phyloP scores from a whole-genome alignment of 2,113 vertebrate species.

The Donacobius atricapilla region DNA sequence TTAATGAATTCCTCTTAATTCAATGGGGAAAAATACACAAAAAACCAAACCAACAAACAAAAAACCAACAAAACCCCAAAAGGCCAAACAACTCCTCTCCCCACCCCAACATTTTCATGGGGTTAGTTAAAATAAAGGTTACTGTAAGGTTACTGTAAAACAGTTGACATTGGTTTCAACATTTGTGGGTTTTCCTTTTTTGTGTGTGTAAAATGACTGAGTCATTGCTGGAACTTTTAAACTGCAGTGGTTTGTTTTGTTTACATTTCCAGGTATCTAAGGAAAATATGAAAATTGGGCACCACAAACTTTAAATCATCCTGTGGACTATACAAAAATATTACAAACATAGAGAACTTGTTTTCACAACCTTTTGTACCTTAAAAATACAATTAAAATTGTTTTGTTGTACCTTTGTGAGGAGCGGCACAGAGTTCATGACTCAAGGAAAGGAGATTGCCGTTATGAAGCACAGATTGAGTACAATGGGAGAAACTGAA shows the following conservation, averaged over 20 bases:
- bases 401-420: neutral
- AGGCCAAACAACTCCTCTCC: neutral
- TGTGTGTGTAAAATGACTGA: neutral
- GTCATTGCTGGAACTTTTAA: neutral
- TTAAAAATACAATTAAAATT: neutral
- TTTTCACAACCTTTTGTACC: neutral
- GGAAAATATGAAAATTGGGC: slow-evolving; percentile 20
- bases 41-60: neutral
- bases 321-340: slow-evolving; percentile 15
- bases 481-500: neutral
- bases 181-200: rapidly evolving
- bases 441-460: neutral
- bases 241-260: slow-evolving; percentile 21
- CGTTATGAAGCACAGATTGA: neutral
- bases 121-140: neutral
- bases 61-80: neutral
- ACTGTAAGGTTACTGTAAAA: neutral
- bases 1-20: neutral
- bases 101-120: neutral
- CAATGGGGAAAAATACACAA: rapidly evolving
- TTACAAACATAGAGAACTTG: neutral
- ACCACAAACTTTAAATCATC: neutral
- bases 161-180: neutral
- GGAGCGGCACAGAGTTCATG: neutral
- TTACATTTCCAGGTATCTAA: slow-evolving; percentile 40